phyloP scores from a whole-genome alignment of 2,113 vertebrate genomes.

The Pogonocichla stellata region DNA sequence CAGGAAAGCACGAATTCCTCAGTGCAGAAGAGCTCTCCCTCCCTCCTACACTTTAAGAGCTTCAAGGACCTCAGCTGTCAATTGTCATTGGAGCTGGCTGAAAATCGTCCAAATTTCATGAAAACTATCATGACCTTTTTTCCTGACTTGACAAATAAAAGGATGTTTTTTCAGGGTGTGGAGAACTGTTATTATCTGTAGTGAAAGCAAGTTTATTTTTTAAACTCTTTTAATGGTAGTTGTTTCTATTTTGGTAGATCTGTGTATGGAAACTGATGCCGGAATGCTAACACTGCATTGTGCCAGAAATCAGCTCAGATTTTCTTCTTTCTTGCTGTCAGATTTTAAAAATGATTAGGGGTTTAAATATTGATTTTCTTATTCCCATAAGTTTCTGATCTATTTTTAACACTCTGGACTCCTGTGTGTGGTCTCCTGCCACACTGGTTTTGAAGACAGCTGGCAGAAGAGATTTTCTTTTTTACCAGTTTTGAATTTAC shows the following conservation, averaged over 20 bases:
- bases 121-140: slow-evolving; percentile 47
- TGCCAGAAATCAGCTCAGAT: slow-evolving; percentile 26
- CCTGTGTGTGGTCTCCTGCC: not conserved
- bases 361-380: slow-evolving; percentile 8
- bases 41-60: not conserved
- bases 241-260: slow-evolving; percentile 48
- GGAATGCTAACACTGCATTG: slow-evolving; percentile 37
- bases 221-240: slow-evolving; percentile 2
- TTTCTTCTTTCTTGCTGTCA: not conserved
- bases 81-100: slow-evolving; percentile 4
- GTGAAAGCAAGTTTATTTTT: slow-evolving; percentile 52
- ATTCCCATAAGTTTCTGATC: not conserved
- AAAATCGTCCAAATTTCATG: slow-evolving; percentile 16
- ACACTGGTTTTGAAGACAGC: not conserved
- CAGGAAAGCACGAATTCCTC: not conserved
- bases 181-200: slow-evolving; percentile 52
- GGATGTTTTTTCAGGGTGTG: slow-evolving; percentile 39
- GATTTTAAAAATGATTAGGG: not conserved
- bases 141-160: slow-evolving; percentile 48
- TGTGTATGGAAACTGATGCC: slow-evolving; percentile 39
- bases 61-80: not conserved
- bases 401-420: slow-evolving; percentile 6
- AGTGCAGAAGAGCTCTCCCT: not conserved
- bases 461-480: not conserved
- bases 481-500: not conserved